Percentiles rank a stretch among this genome's conserved stretches.
Conservation (phyloP, 2,888 invertebrate species). For the Seira ritae region DNA sequence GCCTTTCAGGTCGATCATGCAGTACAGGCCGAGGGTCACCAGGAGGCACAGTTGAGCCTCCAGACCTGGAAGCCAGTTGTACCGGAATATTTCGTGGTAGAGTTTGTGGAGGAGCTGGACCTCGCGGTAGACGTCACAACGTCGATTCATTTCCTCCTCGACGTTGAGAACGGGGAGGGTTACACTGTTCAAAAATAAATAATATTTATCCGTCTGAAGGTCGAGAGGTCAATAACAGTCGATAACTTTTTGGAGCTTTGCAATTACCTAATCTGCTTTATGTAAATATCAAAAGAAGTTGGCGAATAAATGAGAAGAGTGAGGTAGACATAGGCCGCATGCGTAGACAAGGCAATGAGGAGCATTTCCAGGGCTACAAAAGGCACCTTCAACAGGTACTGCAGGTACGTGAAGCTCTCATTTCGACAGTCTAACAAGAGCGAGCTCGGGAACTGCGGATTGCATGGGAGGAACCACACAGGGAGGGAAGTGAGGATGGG, state of each 20-base stretch:
- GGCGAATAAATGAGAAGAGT: conserved; percentile 56
- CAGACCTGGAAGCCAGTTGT: conserved; percentile 55
- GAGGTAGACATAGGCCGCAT: conserved; percentile 58
- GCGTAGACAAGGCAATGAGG: conserved; percentile 47
- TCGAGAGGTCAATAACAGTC: too few relatives aligned
- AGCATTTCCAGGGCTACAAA: conserved; percentile 51
- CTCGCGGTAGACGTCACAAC: conserved; percentile 42
- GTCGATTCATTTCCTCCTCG: conserved; percentile 37
- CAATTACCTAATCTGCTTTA: conserved; percentile 54
- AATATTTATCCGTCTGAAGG: too few relatives aligned
- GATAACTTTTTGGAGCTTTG: too few relatives aligned
- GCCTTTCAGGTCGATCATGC: conserved; percentile 55
- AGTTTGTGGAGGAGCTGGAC: conserved; percentile 51
- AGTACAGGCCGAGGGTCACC: conserved; percentile 48
- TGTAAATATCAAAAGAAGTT: conserved; percentile 55
- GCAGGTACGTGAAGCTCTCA: conserved; percentile 52
- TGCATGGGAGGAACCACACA: conserved; percentile 54
- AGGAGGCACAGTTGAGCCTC: conserved; percentile 54
- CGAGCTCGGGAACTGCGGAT: conserved; percentile 55
- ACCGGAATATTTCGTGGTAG: conserved; percentile 57
- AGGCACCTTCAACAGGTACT: conserved; percentile 50
- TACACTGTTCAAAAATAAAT: too few relatives aligned
- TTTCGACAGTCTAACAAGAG: conserved; percentile 48
- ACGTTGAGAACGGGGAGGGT: conserved; percentile 36
- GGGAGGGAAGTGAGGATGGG: conserved; percentile 50